Base-by-base conservation (phyloP, 2,113 vertebrate species). In the Asarcornis scutulata region DNA sequence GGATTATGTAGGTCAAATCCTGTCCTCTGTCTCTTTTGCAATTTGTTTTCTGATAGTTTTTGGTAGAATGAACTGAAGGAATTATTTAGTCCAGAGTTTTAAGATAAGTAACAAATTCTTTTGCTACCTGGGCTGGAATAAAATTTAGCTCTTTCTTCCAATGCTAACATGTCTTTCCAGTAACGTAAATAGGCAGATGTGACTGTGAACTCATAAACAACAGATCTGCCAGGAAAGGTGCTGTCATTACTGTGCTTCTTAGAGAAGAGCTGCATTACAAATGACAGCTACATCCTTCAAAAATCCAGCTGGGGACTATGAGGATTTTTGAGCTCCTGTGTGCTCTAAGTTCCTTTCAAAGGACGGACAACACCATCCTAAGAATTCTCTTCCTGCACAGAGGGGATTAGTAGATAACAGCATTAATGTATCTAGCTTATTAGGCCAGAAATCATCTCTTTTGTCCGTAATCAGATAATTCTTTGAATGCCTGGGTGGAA, bases 181-280 rank as follows among this genome's bases (percentile, higher is more conserved):
- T 76, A 90, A 73, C 20, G 72, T 31, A 76, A 93, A 79, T 72
- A 69, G 74, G 77, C 74, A 91, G 80, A 85, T 83, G 48, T 79
- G 86, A 75, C 0, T 0, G 66, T 67, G 44, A 94, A 64, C 58
- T 68, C 38, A 89, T 27, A 31, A 81, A 63, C 18, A 86, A 53
- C 6, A 95, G 36, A 73, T 63, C 40, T 94, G 83, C 55, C 71
- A 85, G 59, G n/a, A 92, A 84, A 91, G 44, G 83, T 94, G 66
- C 50, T 86, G 73, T 56, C 74, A 69, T 27, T 71, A 83, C 17
- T 63, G 68, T 50, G 40, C 22, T 71, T 66, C n/a, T 90, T 58
- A 69, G 62, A 89, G n/a, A 1, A 83, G 12, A 96, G 52, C 50
- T 82, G 13, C 60, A 75, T 78, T 85, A 71, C 82, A 88, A 46